phyloP scores from a whole-genome alignment of 1,140 invertebrate genomes.

The Drosophila funebris region DNA sequence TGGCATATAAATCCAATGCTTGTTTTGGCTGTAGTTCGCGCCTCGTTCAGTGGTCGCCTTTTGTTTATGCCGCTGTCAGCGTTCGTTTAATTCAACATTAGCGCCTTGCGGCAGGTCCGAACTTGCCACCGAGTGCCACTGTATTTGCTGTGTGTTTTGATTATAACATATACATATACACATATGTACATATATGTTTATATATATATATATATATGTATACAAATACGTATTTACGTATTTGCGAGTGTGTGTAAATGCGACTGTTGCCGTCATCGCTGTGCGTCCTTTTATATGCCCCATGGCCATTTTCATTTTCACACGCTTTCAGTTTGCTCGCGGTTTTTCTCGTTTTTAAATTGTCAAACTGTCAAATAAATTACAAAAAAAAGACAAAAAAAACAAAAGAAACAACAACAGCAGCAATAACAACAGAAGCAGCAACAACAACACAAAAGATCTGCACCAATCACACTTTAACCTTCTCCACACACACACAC shows the following conservation, averaged over 20 bases:
- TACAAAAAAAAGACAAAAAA: conserved; percentile 52
- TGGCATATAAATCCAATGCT: conserved; percentile 58
- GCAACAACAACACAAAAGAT: conserved; percentile 60
- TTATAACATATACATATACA: neutral
- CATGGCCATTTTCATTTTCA: conserved; percentile 62
- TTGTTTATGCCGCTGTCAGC: conserved; percentile 78
- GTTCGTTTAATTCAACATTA: conserved; percentile 80
- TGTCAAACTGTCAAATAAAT: conserved; percentile 81
- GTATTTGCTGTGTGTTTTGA: conserved; percentile 10
- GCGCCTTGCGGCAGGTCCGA: conserved; percentile 72
- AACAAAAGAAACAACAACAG: neutral
- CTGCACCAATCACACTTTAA: conserved; percentile 47
- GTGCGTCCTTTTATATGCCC: conserved; percentile 54
- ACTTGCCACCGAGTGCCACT: conserved; percentile 2
- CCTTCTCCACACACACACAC: conserved; percentile 28
- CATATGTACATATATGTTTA: neutral
- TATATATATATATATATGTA: neutral
- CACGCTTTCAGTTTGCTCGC: conserved; percentile 52
- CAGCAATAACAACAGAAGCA: no score
- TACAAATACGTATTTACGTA: neutral
- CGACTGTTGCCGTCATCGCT: conserved; percentile 40
- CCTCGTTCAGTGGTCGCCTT: conserved; percentile 42
- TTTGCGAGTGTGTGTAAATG: conserved; percentile 5
- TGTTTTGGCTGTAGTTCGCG: conserved; percentile 46
- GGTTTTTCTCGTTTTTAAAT: conserved; percentile 60